These are phyloP conservation scores for Hippotragus niger DNA, from an alignment of 2,113 vertebrate genomes.

Conservation along the genomic window DNA sequence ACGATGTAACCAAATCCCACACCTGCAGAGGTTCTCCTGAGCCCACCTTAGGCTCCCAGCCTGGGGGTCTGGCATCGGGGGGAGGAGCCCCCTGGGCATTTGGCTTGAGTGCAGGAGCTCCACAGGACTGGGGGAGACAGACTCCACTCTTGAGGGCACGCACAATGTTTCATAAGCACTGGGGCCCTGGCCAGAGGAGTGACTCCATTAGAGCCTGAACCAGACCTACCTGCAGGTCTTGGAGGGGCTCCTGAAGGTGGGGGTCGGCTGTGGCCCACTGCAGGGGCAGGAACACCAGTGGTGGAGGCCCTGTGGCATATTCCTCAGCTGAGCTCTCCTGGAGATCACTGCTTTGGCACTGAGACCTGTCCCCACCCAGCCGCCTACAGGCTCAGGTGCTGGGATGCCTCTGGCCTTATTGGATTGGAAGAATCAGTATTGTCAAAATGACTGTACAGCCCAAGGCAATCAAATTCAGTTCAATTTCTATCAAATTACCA, in stretches of 20 bases:
- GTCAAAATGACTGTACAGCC: not conserved
- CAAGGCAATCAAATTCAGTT: not conserved
- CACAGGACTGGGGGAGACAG: not conserved
- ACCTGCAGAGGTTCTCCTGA: not conserved
- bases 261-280: not conserved
- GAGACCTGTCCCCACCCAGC: not conserved
- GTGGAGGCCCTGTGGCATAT: not conserved
- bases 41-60: not conserved
- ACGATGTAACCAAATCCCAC: not conserved
- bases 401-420: not conserved
- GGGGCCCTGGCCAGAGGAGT: fast-evolving
- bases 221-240: not conserved
- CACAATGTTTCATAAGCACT: not conserved
- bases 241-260: not conserved
- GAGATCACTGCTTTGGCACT: not conserved
- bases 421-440: not conserved
- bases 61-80: not conserved
- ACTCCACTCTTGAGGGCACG: not conserved
- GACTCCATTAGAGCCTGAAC: not conserved
- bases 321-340: not conserved
- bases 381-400: not conserved
- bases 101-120: not conserved
- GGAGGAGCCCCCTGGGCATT: not conserved
- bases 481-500: not conserved
- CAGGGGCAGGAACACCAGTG: not conserved